Evolutionary conservation across 2,797 vertebrate species (phyloP), one percentile per base, ranked within the genome.

Genomic region (Spheniscus humboldti): DNA sequence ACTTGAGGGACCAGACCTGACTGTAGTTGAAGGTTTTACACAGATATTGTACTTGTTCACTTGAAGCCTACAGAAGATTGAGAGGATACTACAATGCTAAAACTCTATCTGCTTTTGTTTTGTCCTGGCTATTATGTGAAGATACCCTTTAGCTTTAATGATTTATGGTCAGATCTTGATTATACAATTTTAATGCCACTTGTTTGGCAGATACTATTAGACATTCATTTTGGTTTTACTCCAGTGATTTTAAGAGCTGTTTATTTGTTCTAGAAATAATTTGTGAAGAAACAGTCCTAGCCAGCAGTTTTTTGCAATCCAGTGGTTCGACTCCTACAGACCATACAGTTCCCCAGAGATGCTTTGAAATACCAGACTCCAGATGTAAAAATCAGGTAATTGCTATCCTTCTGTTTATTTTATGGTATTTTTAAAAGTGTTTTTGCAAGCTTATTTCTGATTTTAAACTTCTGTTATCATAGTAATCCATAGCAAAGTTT

Each of bases 251-350:
- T 55, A 96, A 97, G 37, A 67, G 18, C 22, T 81, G 68, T 89
- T 92, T 88, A 83, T 96, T 94, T 97, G 28, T 98, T 98, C 77
- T 96, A 99, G 99, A 98, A 98, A 96, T 99, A 98, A 98, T 92
- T 86, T 97, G 89, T 98, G 98, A 97, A 98, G 98, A 99, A 97
- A 98, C 98, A 97, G 97, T 97, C 90, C 96, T 98, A 97, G 95
- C 97, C 91, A 98, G 98, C 98, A 98, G 97, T 96, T 81, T 96
- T 87, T 97, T 98, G 9, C 97, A 97, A 27, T 97, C 96, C 10
- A 96, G 98, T 90, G 97, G 96, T 97, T 97, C 94, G 97, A 98
- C 98, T 97, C 98, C 98, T 86, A 98, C 98, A 97, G 98, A 98
- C 95, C 94, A 97, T 97, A 96, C 98, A 97, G 97, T 98, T 97